Conservation (phyloP, 2,113 vertebrate genomes). For the Malaclemys terrapin region DNA sequence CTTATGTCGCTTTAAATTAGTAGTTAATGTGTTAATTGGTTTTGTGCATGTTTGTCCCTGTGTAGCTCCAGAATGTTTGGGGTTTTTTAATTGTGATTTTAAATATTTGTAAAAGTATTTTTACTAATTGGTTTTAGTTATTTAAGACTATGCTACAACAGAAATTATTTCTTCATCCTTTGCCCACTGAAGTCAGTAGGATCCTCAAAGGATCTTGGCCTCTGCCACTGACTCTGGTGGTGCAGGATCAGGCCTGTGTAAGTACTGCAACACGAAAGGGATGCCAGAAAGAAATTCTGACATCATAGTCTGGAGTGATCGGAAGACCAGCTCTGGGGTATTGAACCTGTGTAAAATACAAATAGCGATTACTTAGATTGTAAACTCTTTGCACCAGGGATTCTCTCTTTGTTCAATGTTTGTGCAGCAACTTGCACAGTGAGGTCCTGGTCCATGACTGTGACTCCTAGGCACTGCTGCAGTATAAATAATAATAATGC, state of each 20-base stretch:
- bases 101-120: neutral
- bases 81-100: neutral
- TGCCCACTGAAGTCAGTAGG: conserved; percentile 19
- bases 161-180: conserved; percentile 14
- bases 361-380: neutral
- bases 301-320: neutral
- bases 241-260: conserved; percentile 41
- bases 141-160: neutral
- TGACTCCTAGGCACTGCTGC: neutral
- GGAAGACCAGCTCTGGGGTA: neutral
- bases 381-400: neutral
- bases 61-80: neutral
- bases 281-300: conserved; percentile 16
- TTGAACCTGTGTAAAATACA: neutral
- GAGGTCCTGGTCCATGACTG: neutral
- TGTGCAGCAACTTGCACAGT: conserved; percentile 30
- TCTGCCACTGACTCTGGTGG: neutral
- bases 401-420: neutral
- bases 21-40: neutral
- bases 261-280: neutral
- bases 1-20: neutral
- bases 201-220: too few species aligned
- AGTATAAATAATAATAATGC: neutral
- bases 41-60: neutral
- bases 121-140: neutral